phyloP scores from a whole-genome alignment of 2,113 vertebrate species.

The Cnemophilus loriae region DNA sequence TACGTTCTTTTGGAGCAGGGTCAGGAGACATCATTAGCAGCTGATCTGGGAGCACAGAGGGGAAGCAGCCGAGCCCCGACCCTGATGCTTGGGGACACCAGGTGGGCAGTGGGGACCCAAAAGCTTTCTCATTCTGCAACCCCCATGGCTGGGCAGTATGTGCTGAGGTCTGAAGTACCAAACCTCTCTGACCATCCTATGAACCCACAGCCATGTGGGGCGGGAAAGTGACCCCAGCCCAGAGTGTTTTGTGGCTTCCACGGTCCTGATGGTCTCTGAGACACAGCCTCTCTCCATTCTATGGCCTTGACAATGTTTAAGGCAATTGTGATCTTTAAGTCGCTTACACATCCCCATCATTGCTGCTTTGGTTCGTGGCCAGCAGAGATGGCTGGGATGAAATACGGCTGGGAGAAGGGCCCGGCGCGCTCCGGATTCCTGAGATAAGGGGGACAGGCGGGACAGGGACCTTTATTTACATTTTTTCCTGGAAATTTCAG shows the following conservation, averaged over 20 bases:
- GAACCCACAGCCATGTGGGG: fast-evolving
- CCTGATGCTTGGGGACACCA: neutral
- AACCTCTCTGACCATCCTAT: neutral
- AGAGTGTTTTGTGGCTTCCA: fast-evolving
- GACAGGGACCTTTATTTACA: slow-evolving; percentile 58
- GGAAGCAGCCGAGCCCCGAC: neutral
- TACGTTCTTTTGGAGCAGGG: neutral
- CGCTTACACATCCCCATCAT: neutral
- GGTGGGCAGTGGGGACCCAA: neutral
- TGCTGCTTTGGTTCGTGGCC: fast-evolving
- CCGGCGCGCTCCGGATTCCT: neutral
- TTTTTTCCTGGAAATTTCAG: slow-evolving; percentile 32
- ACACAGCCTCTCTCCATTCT: neutral
- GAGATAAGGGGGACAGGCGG: slow-evolving; percentile 35
- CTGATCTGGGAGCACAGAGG: neutral
- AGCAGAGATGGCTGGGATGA: neutral
- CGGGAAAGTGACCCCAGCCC: neutral
- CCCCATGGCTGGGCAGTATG: fast-evolving
- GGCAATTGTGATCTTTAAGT: neutral
- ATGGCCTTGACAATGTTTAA: neutral
- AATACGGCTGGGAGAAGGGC: neutral
- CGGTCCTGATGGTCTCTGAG: fast-evolving
- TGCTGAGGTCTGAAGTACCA: neutral
- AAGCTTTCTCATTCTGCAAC: neutral
- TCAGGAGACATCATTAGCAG: slow-evolving; percentile 29